These are phyloP conservation scores for Enoplosus armatus DNA, from an alignment of 2,797 vertebrate species.

Conservation along the genomic window DNA sequence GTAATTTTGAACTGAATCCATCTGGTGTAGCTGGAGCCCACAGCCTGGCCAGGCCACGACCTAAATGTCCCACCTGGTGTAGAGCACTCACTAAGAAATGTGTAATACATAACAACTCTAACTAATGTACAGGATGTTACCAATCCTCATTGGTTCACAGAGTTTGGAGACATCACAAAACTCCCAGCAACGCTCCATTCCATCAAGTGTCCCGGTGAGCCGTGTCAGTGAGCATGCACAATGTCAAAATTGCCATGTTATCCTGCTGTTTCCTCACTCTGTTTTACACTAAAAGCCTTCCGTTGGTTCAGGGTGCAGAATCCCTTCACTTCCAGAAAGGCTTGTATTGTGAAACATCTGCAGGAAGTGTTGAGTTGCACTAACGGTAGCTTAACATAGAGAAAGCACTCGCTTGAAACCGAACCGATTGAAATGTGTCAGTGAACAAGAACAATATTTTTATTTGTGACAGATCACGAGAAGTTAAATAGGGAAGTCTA, in stretches of 20 bases:
- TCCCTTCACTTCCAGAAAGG: neutral
- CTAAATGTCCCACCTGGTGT: slow-evolving; percentile 9
- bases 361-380: slow-evolving; percentile 24
- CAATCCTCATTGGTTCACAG: neutral
- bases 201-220: neutral
- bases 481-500: neutral
- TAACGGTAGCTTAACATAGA: neutral
- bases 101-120: neutral
- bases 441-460: neutral
- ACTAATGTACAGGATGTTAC: neutral
- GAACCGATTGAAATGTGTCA: neutral
- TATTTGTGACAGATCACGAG: neutral
- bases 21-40: too few species aligned
- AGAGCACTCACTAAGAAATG: neutral
- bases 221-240: neutral
- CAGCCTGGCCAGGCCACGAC: neutral
- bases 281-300: slow-evolving; percentile 9
- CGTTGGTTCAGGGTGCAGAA: neutral
- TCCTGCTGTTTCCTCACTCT: neutral
- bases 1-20: too few species aligned
- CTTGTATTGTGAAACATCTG: slow-evolving; percentile 37
- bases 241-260: neutral
- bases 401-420: slow-evolving; percentile 17
- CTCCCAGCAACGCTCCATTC: neutral
- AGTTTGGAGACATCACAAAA: neutral